These are phyloP conservation scores for Macquaria australasica DNA, from an alignment of 2,113 vertebrate species.

Conservation along the genomic window DNA sequence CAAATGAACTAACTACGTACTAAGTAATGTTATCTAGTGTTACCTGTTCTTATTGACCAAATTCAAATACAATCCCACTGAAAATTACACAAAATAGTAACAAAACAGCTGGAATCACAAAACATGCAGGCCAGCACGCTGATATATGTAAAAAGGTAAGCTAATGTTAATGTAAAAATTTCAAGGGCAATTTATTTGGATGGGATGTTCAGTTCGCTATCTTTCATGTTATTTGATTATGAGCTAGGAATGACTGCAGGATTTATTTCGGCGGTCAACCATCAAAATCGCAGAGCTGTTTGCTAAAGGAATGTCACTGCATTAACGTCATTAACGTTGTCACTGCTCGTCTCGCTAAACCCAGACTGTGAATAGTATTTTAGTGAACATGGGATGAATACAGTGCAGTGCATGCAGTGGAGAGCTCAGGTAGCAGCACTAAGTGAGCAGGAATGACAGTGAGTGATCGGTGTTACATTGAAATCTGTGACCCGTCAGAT, in stretches of 20 bases:
- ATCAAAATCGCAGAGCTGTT: neutral
- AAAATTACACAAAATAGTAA: neutral
- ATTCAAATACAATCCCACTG: neutral
- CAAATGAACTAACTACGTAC: neutral
- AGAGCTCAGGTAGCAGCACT: neutral
- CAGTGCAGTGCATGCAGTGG: neutral
- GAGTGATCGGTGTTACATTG: neutral
- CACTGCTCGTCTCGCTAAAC: neutral
- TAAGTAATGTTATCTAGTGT: neutral
- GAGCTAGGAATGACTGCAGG: neutral
- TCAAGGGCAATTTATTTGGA: too few species aligned
- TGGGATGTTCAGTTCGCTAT: neutral
- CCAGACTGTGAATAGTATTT: neutral
- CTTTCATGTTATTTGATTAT: neutral
- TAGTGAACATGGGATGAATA: neutral
- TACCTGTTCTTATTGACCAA: neutral
- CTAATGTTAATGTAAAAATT: neutral
- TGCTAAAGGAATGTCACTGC: neutral
- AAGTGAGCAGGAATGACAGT: neutral
- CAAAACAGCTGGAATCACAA: neutral
- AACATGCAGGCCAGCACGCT: neutral
- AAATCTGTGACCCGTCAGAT: slow-evolving; percentile 7
- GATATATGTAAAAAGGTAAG: neutral
- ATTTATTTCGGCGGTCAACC: neutral
- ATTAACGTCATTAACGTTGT: neutral